These are phyloP conservation scores for Mongoloraphidia duomilia DNA, from an alignment of 2,888 invertebrate genomes.

Conservation along the genomic window DNA sequence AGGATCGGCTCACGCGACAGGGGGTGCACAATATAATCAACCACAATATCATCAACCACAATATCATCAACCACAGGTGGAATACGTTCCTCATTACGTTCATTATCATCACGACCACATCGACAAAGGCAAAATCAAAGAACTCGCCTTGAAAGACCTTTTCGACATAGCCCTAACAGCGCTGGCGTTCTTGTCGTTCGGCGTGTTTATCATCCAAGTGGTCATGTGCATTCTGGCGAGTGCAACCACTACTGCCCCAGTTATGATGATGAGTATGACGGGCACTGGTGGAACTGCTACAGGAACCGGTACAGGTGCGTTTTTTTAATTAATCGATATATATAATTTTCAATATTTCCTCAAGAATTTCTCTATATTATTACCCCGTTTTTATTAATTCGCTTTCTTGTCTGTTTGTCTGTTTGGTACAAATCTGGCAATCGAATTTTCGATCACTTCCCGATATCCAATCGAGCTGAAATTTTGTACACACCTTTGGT, in stretches of 20 bases:
- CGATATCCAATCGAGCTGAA: too few species aligned
- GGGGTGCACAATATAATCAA: background rate
- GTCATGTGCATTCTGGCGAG: slow-evolving; percentile 51
- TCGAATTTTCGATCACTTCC: too few species aligned
- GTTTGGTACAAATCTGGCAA: too few species aligned
- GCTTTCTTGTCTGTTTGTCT: too few species aligned
- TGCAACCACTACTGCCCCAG: slow-evolving; percentile 17
- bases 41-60: slow-evolving; percentile 19
- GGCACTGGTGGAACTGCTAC: slow-evolving; percentile 12
- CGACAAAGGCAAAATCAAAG: slow-evolving; percentile 29
- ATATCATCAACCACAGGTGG: slow-evolving; percentile 15
- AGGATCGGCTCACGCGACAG: slow-evolving; percentile 5
- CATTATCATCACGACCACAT: slow-evolving; percentile 25
- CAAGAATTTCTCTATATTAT: too few species aligned
- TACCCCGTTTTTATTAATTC: too few species aligned
- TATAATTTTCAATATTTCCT: too few species aligned
- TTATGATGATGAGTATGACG: slow-evolving; percentile 30
- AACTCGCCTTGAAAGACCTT: slow-evolving; percentile 53
- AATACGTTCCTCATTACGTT: slow-evolving; percentile 14
- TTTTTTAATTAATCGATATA: too few species aligned
- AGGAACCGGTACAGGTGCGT: slow-evolving; percentile 5
- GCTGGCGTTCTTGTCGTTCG: slow-evolving; percentile 66
- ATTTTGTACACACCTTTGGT: too few species aligned
- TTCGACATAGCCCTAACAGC: slow-evolving; percentile 71
- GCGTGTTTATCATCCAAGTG: slow-evolving; percentile 64